Base-by-base conservation (phyloP, 2,113 vertebrate genomes). In the Oryzias melastigma region DNA sequence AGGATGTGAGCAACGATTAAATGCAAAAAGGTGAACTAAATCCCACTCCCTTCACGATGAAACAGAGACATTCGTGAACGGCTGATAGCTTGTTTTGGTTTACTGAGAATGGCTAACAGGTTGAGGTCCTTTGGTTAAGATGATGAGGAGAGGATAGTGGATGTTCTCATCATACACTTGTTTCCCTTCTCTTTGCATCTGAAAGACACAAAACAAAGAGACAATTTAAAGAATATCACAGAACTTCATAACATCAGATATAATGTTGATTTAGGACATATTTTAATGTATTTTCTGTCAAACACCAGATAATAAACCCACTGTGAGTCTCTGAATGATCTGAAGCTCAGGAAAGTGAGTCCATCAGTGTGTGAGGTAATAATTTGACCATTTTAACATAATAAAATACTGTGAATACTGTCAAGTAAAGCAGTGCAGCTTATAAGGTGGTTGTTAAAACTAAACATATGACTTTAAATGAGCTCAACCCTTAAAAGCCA, bases 101-200 rank as follows among this genome's bases (percentile, higher is more conserved):
- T 65, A 85, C 24, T 66, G 77, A 56, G 69, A 45, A 71, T 41
- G 77, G 71, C 65, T 74, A 69, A 75, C 71, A 50, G 57, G 67
- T 62, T 65, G 81, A 71, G 84, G 75, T 55, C 75, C 81, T 87
- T 91, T 93, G 77, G 91, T 95, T 89, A 99, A 87, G 78, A 92
- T 75, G 61, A 98, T 85, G 80, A 98, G 93, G 83, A 95, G 79
- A 53, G 96, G 97, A 69, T 97, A 99, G 90, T 98, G 97, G 84
- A 98, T 93, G 73, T 98, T 95, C 85, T 96, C 94, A 25, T 99
- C 95, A 35, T 98, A 99, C 4, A 80, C 80, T 35, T 92, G 92
- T 55, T 91, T 94, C 62, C 91, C 94, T 83, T 94, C 94, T 41
- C 89, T 91, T 90, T 93, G 93, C 92, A 99, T 92, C 96, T 98